phyloP scores from a whole-genome alignment of 2,113 vertebrate genomes.

The Nyctibius bracteatus region DNA sequence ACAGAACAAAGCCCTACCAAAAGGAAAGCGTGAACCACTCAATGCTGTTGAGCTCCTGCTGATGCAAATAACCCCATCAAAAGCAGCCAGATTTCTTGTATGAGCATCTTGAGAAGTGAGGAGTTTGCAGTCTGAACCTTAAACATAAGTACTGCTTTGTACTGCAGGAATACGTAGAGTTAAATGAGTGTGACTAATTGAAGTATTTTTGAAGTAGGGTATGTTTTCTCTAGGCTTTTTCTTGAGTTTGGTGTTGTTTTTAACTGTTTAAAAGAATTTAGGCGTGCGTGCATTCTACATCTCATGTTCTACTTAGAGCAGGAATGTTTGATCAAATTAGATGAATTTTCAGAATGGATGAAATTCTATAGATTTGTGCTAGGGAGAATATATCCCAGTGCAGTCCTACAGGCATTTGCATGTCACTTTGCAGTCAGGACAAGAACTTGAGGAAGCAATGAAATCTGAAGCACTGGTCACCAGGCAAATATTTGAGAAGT shows the following conservation, averaged over 20 bases:
- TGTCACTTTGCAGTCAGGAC: background rate
- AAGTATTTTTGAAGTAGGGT: background rate
- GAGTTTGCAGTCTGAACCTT: background rate
- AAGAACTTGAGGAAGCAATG: background rate
- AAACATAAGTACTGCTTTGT: background rate
- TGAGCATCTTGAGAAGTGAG: background rate
- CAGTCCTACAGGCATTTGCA: background rate
- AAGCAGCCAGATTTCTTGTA: background rate
- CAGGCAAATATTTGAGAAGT: background rate
- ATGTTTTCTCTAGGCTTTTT: background rate
- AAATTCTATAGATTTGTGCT: background rate
- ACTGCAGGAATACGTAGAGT: background rate
- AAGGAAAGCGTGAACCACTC: background rate
- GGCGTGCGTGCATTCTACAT: background rate
- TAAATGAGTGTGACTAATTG: conserved; percentile 15
- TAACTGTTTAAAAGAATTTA: background rate
- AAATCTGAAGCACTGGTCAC: background rate
- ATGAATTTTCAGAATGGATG: background rate
- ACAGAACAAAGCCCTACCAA: background rate
- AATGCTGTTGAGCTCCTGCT: background rate
- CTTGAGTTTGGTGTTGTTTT: background rate
- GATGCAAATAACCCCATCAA: background rate
- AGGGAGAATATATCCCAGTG: background rate
- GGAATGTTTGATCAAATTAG: background rate
- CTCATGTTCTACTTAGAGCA: background rate